These are phyloP conservation scores for Epsilonema sp. DNA, from an alignment of 2,888 invertebrate species.

Conservation along the genomic window DNA sequence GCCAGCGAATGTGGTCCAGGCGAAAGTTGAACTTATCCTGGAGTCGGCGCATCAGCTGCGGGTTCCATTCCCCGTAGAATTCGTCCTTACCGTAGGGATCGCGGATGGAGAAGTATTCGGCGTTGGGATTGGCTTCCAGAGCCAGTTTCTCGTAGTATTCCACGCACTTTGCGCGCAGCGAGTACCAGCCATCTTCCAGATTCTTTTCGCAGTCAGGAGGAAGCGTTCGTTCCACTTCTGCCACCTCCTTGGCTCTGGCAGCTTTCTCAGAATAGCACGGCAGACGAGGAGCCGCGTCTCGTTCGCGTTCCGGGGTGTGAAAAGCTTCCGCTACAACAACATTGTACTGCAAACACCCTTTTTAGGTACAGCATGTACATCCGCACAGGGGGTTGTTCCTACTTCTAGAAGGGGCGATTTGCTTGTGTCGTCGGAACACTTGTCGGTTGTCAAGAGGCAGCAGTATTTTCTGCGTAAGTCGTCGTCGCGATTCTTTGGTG, in stretches of 20 bases:
- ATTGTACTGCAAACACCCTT: too few relatives aligned
- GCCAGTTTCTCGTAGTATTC: constrained; percentile 3
- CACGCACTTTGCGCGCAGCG: background rate
- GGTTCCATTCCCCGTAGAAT: constrained; percentile 10
- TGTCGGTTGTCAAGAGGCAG: background rate
- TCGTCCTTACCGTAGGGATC: background rate
- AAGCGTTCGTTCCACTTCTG: background rate
- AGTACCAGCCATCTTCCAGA: constrained; percentile 6
- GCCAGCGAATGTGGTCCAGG: constrained; percentile 10
- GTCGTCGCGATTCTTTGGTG: background rate
- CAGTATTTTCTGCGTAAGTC: background rate
- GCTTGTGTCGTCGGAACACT: constrained; percentile 5
- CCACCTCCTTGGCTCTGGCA: background rate
- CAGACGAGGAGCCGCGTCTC: background rate
- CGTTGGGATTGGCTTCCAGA: background rate
- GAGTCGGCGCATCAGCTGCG: constrained; percentile 8
- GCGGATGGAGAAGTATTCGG: constrained; percentile 8
- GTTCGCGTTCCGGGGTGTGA: background rate
- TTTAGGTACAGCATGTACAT: too few relatives aligned
- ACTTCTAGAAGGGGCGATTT: background rate
- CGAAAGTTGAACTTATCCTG: constrained; percentile 11
- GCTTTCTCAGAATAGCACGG: constrained; percentile 4
- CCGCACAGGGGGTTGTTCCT: background rate
- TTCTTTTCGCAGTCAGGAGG: constrained; percentile 3
- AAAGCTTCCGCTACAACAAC: too few relatives aligned